Conservation (phyloP, 2,113 vertebrate genomes). For the Oophaga pumilio region DNA sequence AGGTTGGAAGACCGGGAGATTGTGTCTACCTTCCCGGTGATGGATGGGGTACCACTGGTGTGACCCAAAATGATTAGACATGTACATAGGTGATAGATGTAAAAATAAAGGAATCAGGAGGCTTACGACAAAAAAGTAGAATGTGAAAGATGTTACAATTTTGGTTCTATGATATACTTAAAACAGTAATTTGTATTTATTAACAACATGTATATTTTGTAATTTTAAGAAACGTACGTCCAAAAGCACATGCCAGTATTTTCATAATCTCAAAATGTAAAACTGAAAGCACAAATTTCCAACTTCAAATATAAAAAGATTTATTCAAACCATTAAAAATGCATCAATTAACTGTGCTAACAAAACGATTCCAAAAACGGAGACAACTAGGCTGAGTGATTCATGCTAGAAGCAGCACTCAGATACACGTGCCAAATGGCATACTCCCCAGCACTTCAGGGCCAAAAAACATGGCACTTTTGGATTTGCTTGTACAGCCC, state of each 20-base stretch:
- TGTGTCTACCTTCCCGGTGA: too few species aligned
- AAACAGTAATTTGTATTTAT: too few species aligned
- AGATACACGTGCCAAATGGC: conserved; percentile 26
- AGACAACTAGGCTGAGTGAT: conserved; percentile 18
- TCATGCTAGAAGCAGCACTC: conserved; percentile 19
- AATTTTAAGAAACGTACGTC: too few species aligned
- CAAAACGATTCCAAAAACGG: not conserved
- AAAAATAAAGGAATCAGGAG: too few species aligned
- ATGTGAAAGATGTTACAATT: too few species aligned
- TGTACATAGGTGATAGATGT: too few species aligned
- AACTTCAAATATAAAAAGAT: not conserved
- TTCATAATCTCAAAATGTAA: not conserved
- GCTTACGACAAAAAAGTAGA: too few species aligned
- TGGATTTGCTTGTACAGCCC: conserved; percentile 3
- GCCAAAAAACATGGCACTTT: conserved; percentile 36
- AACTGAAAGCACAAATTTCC: not conserved
- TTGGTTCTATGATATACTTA: too few species aligned
- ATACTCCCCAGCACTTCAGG: not conserved
- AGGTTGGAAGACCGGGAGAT: too few species aligned
- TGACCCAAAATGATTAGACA: too few species aligned
- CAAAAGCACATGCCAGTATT: not conserved
- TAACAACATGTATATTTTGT: too few species aligned
- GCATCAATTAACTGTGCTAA: conserved; percentile 33
- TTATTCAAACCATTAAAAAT: conserved; percentile 35
- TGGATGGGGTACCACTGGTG: too few species aligned